A percentile compares a stretch with the other conserved stretches of the same genome.
Evolutionary conservation across 1,140 invertebrate genomes (phyloP).

Genomic region (Branchinecta lindahli): DNA sequence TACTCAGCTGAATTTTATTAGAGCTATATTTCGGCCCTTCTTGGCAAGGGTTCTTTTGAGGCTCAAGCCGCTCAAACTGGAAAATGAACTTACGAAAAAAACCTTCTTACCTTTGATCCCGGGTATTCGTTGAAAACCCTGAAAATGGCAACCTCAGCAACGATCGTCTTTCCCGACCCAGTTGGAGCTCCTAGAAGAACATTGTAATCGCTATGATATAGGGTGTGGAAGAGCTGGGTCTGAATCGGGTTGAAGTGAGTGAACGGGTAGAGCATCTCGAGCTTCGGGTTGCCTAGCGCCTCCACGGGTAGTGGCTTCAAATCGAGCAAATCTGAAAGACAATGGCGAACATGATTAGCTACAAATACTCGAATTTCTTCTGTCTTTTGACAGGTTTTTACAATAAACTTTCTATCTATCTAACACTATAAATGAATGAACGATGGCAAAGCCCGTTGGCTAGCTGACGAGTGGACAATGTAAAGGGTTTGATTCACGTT

Average conservation of each 20-base stretch:
- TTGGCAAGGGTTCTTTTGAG: no score
- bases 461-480: no score
- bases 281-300: slow-evolving; percentile 56
- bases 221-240: slow-evolving; percentile 92
- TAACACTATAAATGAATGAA: slow-evolving; percentile 13
- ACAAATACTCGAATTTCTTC: no score
- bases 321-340: slow-evolving; percentile 68
- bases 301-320: slow-evolving; percentile 75
- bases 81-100: no score
- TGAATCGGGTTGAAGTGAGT: slow-evolving; percentile 97
- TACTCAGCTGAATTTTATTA: no score
- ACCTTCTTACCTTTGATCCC: slow-evolving; percentile 62
- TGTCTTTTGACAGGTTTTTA: no score
- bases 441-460: slow-evolving; percentile 11
- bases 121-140: slow-evolving; percentile 72
- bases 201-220: slow-evolving; percentile 91
- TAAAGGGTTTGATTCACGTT: not conserved
- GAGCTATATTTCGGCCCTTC: no score
- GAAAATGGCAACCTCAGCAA: slow-evolving; percentile 94
- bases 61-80: no score
- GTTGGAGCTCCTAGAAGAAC: slow-evolving; percentile 92
- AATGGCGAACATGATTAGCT: slow-evolving; percentile 20
- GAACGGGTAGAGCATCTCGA: slow-evolving; percentile 75
- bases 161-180: slow-evolving; percentile 96
- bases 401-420: no score